Evolutionary conservation across 2,888 invertebrate species (phyloP).

Genomic region (Argynnis bischoffii): DNA sequence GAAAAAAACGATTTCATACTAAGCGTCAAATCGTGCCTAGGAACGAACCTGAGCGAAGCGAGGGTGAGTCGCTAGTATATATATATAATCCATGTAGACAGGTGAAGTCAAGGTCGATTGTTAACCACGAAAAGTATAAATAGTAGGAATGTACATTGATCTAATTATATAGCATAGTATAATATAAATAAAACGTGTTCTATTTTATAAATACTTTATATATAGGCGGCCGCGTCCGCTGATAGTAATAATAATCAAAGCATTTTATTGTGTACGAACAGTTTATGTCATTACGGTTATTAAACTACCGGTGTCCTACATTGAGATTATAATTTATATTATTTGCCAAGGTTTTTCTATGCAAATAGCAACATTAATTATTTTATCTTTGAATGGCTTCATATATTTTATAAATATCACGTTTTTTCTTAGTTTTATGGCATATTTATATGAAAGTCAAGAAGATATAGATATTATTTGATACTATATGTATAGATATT

Average conservation of each 20-base stretch:
- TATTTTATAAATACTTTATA: slow-evolving; percentile 32
- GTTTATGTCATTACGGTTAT: slow-evolving; percentile 26
- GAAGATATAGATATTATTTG: not conserved
- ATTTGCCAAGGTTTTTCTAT: slow-evolving; percentile 13
- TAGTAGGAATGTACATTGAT: slow-evolving; percentile 22
- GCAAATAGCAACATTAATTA: slow-evolving; percentile 1
- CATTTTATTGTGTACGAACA: slow-evolving; percentile 32
- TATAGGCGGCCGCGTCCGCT: slow-evolving; percentile 25
- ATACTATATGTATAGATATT: no score
- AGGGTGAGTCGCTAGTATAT: no score
- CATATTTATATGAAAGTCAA: not conserved
- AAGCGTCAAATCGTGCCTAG: no score
- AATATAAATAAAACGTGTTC: slow-evolving; percentile 25
- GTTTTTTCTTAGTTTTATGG: not conserved
- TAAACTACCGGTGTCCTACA: slow-evolving; percentile 18
- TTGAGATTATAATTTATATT: slow-evolving; percentile 10
- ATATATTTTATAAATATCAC: not conserved
- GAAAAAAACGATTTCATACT: no score
- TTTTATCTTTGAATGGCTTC: not conserved
- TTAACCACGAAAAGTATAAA: slow-evolving; percentile 8
- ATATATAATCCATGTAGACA: not conserved
- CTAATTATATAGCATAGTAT: slow-evolving; percentile 23
- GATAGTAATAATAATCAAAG: slow-evolving; percentile 32
- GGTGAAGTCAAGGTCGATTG: slow-evolving; percentile 6
- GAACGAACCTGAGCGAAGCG: no score